phyloP scores from a whole-genome alignment of 2,888 invertebrate genomes.

The Amphipoea oculea region DNA sequence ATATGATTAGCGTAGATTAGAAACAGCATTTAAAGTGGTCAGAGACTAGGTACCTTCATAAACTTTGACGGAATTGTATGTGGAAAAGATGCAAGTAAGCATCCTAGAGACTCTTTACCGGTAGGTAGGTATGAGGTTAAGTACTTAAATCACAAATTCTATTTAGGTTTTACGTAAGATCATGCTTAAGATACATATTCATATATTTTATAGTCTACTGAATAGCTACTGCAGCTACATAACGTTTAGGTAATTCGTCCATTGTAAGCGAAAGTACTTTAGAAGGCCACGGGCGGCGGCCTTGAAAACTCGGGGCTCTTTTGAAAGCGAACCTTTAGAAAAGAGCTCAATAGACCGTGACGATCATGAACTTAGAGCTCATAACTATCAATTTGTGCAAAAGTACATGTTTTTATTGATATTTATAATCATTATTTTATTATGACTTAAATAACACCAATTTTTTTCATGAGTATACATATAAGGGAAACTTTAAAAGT shows the following conservation, averaged over 20 bases:
- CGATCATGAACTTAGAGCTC: slow-evolving; percentile 86
- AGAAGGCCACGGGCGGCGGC: slow-evolving; percentile 77
- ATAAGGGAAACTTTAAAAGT: not conserved
- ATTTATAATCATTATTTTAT: slow-evolving; percentile 12
- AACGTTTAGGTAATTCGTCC: slow-evolving; percentile 47
- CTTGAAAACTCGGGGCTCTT: slow-evolving; percentile 82
- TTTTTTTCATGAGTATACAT: not conserved
- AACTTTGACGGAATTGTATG: not conserved
- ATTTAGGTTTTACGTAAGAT: not conserved
- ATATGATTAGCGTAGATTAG: not conserved
- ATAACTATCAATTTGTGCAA: slow-evolving; percentile 65
- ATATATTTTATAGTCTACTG: not conserved
- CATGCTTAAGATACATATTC: not conserved
- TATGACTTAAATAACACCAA: not conserved
- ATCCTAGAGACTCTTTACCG: not conserved
- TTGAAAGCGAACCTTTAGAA: slow-evolving; percentile 86
- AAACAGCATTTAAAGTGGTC: not conserved
- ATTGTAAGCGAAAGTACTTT: slow-evolving; percentile 73
- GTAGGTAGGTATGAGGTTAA: not conserved
- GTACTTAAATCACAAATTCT: not conserved
- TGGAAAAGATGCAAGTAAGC: too few species aligned
- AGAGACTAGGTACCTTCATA: not conserved
- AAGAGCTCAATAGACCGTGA: slow-evolving; percentile 81
- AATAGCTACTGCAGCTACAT: slow-evolving; percentile 20
- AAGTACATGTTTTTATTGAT: slow-evolving; percentile 45